A percentile compares a stretch with the other conserved stretches of the same genome.
Conservation (phyloP, 2,113 vertebrate species). For the Trichomycterus rosablanca region DNA sequence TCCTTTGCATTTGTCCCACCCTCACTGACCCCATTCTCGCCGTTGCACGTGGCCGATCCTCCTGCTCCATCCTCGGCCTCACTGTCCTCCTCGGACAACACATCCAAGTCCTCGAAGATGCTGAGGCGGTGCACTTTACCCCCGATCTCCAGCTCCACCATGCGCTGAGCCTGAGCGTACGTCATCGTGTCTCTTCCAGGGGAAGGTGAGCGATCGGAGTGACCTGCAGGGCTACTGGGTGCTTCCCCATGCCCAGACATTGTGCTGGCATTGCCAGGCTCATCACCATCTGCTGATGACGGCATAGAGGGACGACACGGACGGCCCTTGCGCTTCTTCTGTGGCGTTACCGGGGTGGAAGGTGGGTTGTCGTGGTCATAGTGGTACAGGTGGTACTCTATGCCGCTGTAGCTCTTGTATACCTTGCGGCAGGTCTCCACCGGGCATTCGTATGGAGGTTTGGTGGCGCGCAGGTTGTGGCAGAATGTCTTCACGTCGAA, state of each 20-base stretch:
- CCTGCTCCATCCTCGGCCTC: slow-evolving; percentile 71
- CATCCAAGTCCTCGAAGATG: slow-evolving; percentile 95
- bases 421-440: slow-evolving; percentile 95
- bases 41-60: slow-evolving; percentile 60
- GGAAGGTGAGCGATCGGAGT: slow-evolving; percentile 87
- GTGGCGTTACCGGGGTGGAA: slow-evolving; percentile 77
- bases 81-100: slow-evolving; percentile 94
- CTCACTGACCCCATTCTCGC: slow-evolving; percentile 60
- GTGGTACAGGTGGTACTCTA: slow-evolving; percentile 96
- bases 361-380: slow-evolving; percentile 96
- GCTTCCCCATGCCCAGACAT: slow-evolving; percentile 50
- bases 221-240: slow-evolving; percentile 75
- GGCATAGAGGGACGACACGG: slow-evolving; percentile 72
- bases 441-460: slow-evolving; percentile 95
- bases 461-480: slow-evolving; percentile 92
- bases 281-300: slow-evolving; percentile 59
- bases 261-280: slow-evolving; percentile 53
- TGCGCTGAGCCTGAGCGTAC: slow-evolving; percentile 92
- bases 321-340: slow-evolving; percentile 93
- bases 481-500: slow-evolving; percentile 98
- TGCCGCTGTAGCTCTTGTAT: slow-evolving; percentile 97
- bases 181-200: slow-evolving; percentile 93
- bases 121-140: slow-evolving; percentile 93
- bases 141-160: slow-evolving; percentile 94
- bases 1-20: slow-evolving; percentile 84